Base-by-base conservation (phyloP, 1,140 invertebrate species). In the Meloidogyne chitwoodi region DNA sequence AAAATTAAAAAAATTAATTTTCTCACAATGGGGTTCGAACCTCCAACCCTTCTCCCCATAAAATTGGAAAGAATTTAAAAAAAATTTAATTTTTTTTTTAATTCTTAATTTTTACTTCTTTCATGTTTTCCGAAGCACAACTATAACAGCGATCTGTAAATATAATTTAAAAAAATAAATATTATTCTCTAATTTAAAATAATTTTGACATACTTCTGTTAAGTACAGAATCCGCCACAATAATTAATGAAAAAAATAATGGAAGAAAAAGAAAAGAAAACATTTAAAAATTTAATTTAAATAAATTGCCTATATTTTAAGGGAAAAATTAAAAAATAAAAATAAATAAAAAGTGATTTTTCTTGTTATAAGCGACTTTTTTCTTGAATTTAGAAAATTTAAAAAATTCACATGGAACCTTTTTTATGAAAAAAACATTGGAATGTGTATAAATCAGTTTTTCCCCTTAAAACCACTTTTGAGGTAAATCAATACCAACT, bases 61-160 rank as follows among this genome's bases (percentile, higher is more conserved):
- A 31, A 31, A 31, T 2, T 2, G 29, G 29, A 6, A 31, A 31
- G 6, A 31, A 31, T 3, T 31, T 31, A 31, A 31, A 31, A n/a
- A n/a, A n/a, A n/a, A n/a, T n/a, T n/a, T 14, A 41, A 48, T 34
- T 38, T 24, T 41, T 22, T 41, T 48, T 19, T 48, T 48, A 44
- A 72, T 19, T n/a, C 10, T 11, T 14, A 6, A 61, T 24, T 31
- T 79, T 44, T 56, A 80, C 79, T 41, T 83, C 64, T 74, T 76
- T 68, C 81, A 82, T 83, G 48, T 82, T 83, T 38, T 79, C 66
- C 2, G 81, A 82, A 41, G 81, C 81, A 70, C 81, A 82, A 34
- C 78, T 81, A 79, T 74, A 82, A 68, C 81, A 82, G 34, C 70
- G 79, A 29, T 38, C 81, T 81, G 41, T 61, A 83, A 82, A 74